Evolutionary conservation across 2,113 vertebrate genomes (phyloP).

Genomic region (Ceyx margarethae): DNA sequence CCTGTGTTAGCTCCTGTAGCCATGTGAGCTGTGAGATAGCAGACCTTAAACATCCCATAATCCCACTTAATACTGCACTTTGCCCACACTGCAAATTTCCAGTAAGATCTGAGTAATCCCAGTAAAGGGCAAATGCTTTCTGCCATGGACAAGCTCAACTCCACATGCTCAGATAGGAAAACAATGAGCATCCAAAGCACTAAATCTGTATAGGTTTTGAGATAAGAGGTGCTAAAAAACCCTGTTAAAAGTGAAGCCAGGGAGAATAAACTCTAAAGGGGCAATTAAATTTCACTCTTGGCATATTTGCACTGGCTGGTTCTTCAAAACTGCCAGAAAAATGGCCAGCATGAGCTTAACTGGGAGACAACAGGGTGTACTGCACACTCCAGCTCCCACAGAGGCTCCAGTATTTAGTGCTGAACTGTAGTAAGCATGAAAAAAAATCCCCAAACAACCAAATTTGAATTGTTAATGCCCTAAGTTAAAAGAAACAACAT

Average conservation of each 20-base stretch:
- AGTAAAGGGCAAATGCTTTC: neutral
- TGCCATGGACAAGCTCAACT: neutral
- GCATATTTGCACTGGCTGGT: neutral
- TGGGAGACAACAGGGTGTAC: neutral
- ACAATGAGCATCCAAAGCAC: neutral
- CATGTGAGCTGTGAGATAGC: neutral
- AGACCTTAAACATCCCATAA: neutral
- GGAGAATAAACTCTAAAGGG: neutral
- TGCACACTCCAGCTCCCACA: neutral
- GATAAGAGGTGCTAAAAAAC: slow-evolving; percentile 17
- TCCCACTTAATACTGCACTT: neutral
- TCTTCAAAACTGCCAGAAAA: neutral
- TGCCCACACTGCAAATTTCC: neutral
- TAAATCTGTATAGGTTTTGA: neutral
- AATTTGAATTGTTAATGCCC: neutral
- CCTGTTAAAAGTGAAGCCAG: neutral
- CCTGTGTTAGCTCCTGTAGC: neutral
- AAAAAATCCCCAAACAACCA: neutral
- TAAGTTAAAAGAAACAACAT: neutral
- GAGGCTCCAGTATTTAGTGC: neutral
- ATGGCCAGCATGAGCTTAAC: neutral
- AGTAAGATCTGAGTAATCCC: neutral
- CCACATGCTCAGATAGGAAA: neutral
- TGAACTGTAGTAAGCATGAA: neutral
- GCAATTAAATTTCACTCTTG: neutral